These are phyloP conservation scores for Otolemur crassicaudatus DNA, from an alignment of 2,797 vertebrate species.

Conservation along the genomic window DNA sequence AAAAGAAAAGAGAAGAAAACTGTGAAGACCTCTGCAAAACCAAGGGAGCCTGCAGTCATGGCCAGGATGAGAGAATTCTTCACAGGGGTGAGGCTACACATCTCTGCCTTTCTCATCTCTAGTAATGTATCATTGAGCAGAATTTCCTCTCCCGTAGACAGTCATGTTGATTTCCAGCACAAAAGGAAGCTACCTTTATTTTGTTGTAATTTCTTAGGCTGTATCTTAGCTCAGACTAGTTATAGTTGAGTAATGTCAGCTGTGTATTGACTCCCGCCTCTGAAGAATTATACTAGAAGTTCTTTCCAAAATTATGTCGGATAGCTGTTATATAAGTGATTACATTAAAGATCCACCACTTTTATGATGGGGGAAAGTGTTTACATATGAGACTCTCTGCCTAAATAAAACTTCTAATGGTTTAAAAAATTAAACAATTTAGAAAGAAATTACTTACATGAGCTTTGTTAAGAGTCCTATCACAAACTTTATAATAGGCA, in stretches of 20 bases:
- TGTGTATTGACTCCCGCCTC: not conserved
- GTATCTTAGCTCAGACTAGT: not conserved
- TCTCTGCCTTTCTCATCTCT: not conserved
- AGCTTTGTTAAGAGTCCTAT: not conserved
- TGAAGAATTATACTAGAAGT: not conserved
- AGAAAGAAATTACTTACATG: slow-evolving; percentile 52
- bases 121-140: not conserved
- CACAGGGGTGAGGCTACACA: too few species aligned
- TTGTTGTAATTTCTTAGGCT: not conserved
- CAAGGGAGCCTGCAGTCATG: not conserved
- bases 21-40: not conserved
- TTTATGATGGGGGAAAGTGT: not conserved
- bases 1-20: not conserved
- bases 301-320: not conserved
- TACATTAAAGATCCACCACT: not conserved
- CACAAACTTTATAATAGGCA: slow-evolving; percentile 27
- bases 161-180: not conserved
- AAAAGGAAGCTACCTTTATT: not conserved
- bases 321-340: not conserved
- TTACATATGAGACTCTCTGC: slow-evolving; percentile 44
- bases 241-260: not conserved
- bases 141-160: not conserved
- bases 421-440: slow-evolving; percentile 72
- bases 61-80: not conserved
- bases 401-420: slow-evolving; percentile 52